Conservation (phyloP, 2,113 vertebrate genomes). For the Rostratula benghalensis region DNA sequence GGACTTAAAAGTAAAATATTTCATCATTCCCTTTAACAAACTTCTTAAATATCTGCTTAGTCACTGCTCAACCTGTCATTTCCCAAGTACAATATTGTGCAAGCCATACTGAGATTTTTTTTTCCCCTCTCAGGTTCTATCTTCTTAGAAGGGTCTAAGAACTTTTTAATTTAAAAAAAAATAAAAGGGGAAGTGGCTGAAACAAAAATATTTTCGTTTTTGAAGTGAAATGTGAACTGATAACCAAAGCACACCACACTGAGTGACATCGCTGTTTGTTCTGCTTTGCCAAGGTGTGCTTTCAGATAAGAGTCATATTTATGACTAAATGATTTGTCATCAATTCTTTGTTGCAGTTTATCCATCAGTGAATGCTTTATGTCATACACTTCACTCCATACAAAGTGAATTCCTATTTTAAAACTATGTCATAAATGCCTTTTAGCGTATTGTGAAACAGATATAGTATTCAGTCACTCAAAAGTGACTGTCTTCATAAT, state of each 20-base stretch:
- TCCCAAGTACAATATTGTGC: neutral
- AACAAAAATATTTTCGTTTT: neutral
- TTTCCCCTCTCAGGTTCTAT: neutral
- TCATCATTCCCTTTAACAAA: neutral
- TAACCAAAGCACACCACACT: neutral
- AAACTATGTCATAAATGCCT: neutral
- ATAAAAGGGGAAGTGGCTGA: neutral
- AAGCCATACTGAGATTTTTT: neutral
- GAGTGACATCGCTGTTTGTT: neutral
- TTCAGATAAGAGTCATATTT: slow-evolving; percentile 10
- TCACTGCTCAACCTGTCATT: neutral
- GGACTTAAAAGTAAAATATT: neutral
- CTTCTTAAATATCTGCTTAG: neutral
- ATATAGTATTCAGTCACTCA: neutral
- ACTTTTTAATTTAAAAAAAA: neutral
- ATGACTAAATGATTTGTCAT: slow-evolving; percentile 30
- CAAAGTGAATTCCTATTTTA: neutral
- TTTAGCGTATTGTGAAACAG: neutral
- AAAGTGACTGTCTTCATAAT: neutral
- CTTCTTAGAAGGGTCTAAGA: neutral
- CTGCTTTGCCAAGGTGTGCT: neutral
- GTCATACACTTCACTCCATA: neutral
- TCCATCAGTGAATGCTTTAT: neutral
- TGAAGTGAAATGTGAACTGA: neutral
- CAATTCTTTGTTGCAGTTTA: neutral